Evolutionary conservation across 2,888 invertebrate species (phyloP), one percentile per base, ranked within the genome.

Genomic region (Plagodis dolabraria): DNA sequence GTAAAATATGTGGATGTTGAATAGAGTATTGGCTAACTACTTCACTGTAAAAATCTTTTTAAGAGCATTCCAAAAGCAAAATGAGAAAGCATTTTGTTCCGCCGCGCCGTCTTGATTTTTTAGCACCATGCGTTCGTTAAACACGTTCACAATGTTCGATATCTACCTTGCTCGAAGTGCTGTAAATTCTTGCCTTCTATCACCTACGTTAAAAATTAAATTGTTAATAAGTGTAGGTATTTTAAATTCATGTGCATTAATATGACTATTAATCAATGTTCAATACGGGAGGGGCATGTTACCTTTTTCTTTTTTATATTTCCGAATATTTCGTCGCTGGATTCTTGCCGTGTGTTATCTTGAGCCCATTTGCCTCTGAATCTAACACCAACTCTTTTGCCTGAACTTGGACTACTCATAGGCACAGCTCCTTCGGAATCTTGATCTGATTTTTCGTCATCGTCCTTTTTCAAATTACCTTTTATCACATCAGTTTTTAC

Each of bases 351-450:
- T 35, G 81, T 65, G 35, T 77, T 76, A 11, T 85, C 85, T 68
- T 83, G 81, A 7, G 78, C 76, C 90, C 93, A 88, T 0, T 89
- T 85, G 12, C 81, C 86, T 70, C 91, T 79, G 65, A 92, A 93
- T 58, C 92, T 77, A 2, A 89, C 92, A 0, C 89, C 88, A 9
- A 80, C 72, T 63, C 89, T 75, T 72, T 90, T 92, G 6, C 77
- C 77, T 7, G 74, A 76, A 63, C 72, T 80, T 0, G 85, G 86
- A 64, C 84, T 87, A 60, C 82, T 87, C 10, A 82, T 85, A 0
- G 84, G 82, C 42, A 76, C 76, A 10, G 80, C 82, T 36, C 79
- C 80, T 60, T 92, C 92, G 0, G 89, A 89, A 60, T 90, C 90
- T 7, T 80, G 78, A 48, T 85, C 86, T 1, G 86, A 86, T 67